These are phyloP conservation scores for Tautogolabrus adspersus DNA, from an alignment of 2,113 vertebrate genomes.

Conservation along the genomic window DNA sequence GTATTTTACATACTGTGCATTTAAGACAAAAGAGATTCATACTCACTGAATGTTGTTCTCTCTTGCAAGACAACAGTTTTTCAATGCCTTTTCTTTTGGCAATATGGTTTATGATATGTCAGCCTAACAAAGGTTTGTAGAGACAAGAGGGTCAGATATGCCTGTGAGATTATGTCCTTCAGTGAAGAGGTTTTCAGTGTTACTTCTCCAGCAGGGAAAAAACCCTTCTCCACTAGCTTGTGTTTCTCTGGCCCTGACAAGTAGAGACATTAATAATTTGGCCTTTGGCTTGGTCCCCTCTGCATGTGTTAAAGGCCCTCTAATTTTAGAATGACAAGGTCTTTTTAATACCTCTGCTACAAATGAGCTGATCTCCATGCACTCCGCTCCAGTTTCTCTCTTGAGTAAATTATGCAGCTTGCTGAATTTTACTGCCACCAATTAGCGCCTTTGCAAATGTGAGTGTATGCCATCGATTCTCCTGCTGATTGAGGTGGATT, in stretches of 20 bases:
- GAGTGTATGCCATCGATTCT: slow-evolving; percentile 74
- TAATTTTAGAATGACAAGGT: slow-evolving; percentile 55
- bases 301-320: slow-evolving; percentile 43
- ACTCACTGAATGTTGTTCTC: neutral
- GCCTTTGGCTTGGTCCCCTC: slow-evolving; percentile 44
- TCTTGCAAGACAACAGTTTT: neutral
- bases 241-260: slow-evolving; percentile 37
- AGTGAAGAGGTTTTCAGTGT: slow-evolving; percentile 24
- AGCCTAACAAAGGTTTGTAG: neutral
- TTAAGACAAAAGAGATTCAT: neutral
- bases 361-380: slow-evolving; percentile 56
- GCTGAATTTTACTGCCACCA: slow-evolving; percentile 75
- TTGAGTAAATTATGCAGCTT: slow-evolving; percentile 64
- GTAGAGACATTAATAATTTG: slow-evolving; percentile 49
- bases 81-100: neutral
- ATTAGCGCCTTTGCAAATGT: slow-evolving; percentile 74
- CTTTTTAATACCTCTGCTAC: slow-evolving; percentile 48
- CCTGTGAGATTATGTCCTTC: neutral
- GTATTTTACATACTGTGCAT: too few relatives aligned
- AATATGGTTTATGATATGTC: neutral
- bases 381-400: slow-evolving; percentile 38
- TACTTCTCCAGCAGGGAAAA: slow-evolving; percentile 15
- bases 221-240: slow-evolving; percentile 15
- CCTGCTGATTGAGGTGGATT: slow-evolving; percentile 73
- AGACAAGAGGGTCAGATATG: neutral